Percentiles rank a stretch among this genome's conserved stretches.
phyloP scores from a whole-genome alignment of 2,888 invertebrate genomes.

The Bugulina stolonifera region DNA sequence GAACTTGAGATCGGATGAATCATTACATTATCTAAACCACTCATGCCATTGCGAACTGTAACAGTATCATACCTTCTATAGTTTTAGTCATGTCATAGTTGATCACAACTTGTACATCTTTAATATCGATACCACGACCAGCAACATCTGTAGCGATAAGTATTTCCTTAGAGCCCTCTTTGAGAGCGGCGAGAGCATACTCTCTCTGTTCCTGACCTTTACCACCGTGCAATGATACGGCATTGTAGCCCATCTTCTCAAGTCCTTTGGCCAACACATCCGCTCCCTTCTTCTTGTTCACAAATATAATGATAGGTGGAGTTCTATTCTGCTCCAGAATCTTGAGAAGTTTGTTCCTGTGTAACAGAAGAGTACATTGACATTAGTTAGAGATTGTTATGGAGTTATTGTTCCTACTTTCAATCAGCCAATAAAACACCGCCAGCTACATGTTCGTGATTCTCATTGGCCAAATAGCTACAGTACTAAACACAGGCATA shows the following conservation, averaged over 20 bases:
- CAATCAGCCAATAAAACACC: too few relatives aligned
- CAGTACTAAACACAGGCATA: conserved; percentile 6
- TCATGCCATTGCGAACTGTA: too few relatives aligned
- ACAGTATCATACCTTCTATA: conserved; percentile 68
- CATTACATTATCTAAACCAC: too few relatives aligned
- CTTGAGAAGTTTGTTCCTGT: conserved; percentile 82
- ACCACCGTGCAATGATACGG: conserved; percentile 95
- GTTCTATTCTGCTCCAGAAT: conserved; percentile 79
- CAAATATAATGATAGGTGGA: conserved; percentile 97
- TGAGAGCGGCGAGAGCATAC: conserved; percentile 91
- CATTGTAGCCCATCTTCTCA: conserved; percentile 88
- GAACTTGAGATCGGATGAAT: too few relatives aligned
- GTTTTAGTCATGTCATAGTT: conserved; percentile 99
- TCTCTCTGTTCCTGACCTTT: conserved; percentile 99
- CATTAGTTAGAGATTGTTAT: too few relatives aligned
- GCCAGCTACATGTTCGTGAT: too few relatives aligned
- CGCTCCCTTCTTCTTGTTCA: conserved; percentile 99
- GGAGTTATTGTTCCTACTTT: too few relatives aligned
- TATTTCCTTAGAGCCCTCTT: conserved; percentile 92
- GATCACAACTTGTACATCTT: conserved; percentile 96
- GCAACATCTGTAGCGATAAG: conserved; percentile 99
- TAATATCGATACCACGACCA: conserved; percentile 99
- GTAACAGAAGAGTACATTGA: too few relatives aligned
- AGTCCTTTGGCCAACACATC: conserved; percentile 93
- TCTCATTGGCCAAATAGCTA: too few relatives aligned